A percentile compares a stretch with the other conserved stretches of the same genome.
These are phyloP conservation scores for Calameuta filiformis DNA, from an alignment of 2,888 invertebrate species.

Conservation along the genomic window DNA sequence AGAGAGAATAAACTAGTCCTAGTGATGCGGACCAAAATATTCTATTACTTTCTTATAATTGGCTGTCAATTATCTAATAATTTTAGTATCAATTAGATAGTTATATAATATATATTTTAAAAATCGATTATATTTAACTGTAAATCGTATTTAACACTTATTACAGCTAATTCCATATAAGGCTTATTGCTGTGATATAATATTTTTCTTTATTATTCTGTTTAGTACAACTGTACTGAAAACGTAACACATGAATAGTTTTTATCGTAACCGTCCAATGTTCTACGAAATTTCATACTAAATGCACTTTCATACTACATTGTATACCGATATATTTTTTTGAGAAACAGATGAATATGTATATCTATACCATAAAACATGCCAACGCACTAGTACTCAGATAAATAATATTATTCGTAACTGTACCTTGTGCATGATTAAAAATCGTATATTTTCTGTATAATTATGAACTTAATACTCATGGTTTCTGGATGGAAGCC, in stretches of 20 bases:
- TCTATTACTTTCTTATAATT: background rate
- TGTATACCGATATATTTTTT: background rate
- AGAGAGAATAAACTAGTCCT: background rate
- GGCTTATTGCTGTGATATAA: background rate
- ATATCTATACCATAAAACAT: background rate
- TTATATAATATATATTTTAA: background rate
- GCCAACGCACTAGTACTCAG: background rate
- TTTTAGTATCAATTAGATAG: background rate
- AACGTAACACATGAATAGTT: background rate
- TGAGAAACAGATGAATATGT: background rate
- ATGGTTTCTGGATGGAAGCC: too few species aligned
- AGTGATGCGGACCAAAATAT: background rate
- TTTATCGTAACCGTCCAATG: background rate
- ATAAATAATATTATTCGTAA: background rate
- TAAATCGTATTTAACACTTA: too few species aligned
- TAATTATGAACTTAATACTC: background rate
- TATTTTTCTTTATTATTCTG: background rate
- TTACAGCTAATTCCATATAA: background rate
- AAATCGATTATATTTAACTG: background rate
- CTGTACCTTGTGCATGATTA: background rate
- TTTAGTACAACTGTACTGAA: background rate
- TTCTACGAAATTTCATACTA: background rate
- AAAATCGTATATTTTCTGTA: background rate
- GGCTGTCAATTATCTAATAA: background rate
- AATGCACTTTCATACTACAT: background rate